Evolutionary conservation across 1,140 invertebrate species (phyloP).

Genomic region (Neodiprion fabricii): DNA sequence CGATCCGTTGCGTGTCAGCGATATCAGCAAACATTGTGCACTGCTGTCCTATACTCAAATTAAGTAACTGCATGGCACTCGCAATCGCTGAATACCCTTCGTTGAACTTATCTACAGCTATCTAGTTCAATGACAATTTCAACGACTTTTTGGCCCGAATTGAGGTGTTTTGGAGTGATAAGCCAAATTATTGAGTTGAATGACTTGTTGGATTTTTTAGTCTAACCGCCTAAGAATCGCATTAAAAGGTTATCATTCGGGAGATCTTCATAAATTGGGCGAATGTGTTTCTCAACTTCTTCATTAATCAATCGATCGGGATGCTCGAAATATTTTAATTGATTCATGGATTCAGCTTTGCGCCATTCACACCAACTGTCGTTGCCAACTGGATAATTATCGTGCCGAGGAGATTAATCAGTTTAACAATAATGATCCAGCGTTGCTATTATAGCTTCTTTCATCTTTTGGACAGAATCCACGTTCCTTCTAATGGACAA

Average conservation of each 20-base stretch:
- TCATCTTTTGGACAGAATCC: slow-evolving; percentile 24
- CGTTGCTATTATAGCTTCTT: slow-evolving; percentile 26
- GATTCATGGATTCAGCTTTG: slow-evolving; percentile 7
- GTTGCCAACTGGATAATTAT: slow-evolving; percentile 18
- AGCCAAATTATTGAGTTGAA: neutral
- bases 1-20: neutral
- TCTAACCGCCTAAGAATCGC: neutral
- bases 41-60: neutral
- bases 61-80: neutral
- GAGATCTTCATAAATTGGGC: slow-evolving; percentile 8
- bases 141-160: slow-evolving; percentile 19
- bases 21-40: neutral
- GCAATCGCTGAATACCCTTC: slow-evolving; percentile 9
- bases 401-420: slow-evolving; percentile 22
- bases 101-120: slow-evolving; percentile 13
- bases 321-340: neutral
- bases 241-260: neutral
- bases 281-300: slow-evolving; percentile 19
- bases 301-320: slow-evolving; percentile 10
- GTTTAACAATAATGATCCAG: slow-evolving; percentile 24
- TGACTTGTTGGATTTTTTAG: neutral
- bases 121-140: slow-evolving; percentile 7
- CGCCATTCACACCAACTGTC: slow-evolving; percentile 19
- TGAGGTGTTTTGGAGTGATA: neutral
- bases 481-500: slow-evolving; percentile 25